These are phyloP conservation scores for Bombus breviceps DNA, from an alignment of 1,140 invertebrate genomes.

Conservation along the genomic window DNA sequence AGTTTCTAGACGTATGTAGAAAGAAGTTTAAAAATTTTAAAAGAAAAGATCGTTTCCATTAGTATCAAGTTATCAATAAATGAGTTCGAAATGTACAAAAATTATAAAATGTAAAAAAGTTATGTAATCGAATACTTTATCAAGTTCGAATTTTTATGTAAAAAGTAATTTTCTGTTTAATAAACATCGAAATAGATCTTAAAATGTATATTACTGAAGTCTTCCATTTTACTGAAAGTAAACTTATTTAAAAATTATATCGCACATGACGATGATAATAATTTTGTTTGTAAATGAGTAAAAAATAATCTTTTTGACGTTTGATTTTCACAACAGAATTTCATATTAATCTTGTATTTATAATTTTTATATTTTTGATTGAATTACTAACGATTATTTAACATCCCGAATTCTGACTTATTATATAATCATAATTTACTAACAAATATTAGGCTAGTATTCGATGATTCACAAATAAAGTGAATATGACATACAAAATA, in stretches of 20 bases:
- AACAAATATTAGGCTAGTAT: background rate
- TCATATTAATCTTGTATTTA: background rate
- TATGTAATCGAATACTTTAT: background rate
- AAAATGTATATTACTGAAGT: background rate
- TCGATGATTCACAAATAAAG: background rate
- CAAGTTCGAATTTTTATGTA: background rate
- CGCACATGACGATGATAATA: background rate
- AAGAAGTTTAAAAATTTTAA: no score
- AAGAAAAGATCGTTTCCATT: background rate
- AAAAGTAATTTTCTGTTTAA: background rate
- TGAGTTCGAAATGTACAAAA: background rate
- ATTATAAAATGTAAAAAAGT: no score
- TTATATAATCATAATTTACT: background rate
- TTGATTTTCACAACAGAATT: background rate
- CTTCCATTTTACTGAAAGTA: no score
- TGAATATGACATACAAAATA: conserved; percentile 22
- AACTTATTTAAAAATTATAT: conserved; percentile 23
- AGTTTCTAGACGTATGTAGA: background rate
- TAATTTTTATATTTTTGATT: background rate
- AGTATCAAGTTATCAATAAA: conserved; percentile 17
- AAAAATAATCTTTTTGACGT: background rate
- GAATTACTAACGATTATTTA: background rate
- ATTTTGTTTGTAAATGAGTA: background rate
- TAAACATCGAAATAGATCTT: background rate
- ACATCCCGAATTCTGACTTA: background rate